Conservation (phyloP, 2,888 invertebrate genomes). For the Microchrysa polita region DNA sequence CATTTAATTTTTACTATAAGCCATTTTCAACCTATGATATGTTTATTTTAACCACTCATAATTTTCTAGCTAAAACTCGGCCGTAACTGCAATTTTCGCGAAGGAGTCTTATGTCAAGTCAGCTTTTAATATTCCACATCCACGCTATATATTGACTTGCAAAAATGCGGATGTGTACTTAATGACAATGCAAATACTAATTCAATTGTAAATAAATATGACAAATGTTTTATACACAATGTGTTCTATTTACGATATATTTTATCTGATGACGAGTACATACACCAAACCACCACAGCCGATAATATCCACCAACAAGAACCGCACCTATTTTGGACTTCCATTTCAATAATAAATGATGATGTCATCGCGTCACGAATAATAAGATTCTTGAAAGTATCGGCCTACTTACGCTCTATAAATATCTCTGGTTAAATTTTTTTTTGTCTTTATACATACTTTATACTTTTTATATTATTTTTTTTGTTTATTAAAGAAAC, state of each 20-base stretch:
- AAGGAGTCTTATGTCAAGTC: not conserved
- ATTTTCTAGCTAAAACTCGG: not conserved
- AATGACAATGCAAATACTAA: constrained; percentile 15
- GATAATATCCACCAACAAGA: no score
- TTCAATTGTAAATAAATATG: not conserved
- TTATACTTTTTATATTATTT: no score
- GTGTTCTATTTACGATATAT: constrained; percentile 24
- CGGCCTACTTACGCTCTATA: constrained; percentile 1
- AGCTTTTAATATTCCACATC: not conserved
- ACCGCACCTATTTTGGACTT: constrained; percentile 13
- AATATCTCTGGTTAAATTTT: no score
- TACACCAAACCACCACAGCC: no score
- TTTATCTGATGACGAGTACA: not conserved
- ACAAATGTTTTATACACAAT: not conserved
- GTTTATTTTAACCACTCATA: no score
- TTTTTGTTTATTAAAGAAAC: no score
- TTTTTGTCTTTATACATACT: no score
- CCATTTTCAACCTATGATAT: no score
- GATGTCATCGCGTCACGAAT: constrained; percentile 26
- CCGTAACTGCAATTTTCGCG: not conserved
- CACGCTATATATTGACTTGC: not conserved
- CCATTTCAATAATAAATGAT: not conserved
- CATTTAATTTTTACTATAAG: no score
- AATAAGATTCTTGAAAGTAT: constrained; percentile 12
- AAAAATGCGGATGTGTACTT: constrained; percentile 32